A percentile compares a stretch with the other conserved stretches of the same genome.
Evolutionary conservation across 2,113 vertebrate genomes (phyloP).

Genomic region (Tetraodon nigroviridis): DNA sequence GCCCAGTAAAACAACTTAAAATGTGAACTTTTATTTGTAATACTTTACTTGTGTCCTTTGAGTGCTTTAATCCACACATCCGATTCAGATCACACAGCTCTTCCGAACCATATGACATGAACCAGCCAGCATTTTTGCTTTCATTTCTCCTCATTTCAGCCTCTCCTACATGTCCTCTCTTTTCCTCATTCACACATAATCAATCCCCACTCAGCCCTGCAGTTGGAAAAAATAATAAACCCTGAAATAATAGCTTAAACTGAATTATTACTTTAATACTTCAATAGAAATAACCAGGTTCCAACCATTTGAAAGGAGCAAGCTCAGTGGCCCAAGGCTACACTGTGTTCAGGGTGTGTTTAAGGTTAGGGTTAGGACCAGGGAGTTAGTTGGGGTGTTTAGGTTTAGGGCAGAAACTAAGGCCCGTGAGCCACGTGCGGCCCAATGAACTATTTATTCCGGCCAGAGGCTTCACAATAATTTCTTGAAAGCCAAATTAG

Average conservation of each 20-base stretch:
- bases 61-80: neutral
- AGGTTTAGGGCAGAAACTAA: too few species aligned
- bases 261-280: constrained; percentile 99
- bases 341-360: constrained; percentile 54
- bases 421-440: too few species aligned
- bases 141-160: constrained; percentile 4
- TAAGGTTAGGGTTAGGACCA: too few species aligned
- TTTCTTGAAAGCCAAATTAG: too few species aligned
- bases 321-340: constrained; percentile 89
- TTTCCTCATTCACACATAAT: constrained; percentile 25
- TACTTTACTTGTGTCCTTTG: too few species aligned
- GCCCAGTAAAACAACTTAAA: too few species aligned
- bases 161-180: constrained; percentile 3
- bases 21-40: too few species aligned
- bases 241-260: constrained; percentile 94
- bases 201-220: constrained; percentile 39
- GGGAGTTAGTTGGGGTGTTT: too few species aligned
- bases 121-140: neutral
- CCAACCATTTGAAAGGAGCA: constrained; percentile 94
- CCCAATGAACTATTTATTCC: too few species aligned
- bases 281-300: constrained; percentile 99
- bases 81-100: neutral
- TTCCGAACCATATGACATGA: neutral
- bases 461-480: too few species aligned
- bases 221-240: constrained; percentile 41